Conservation (phyloP, 2,797 vertebrate genomes). For the Typhlichthys subterraneus region DNA sequence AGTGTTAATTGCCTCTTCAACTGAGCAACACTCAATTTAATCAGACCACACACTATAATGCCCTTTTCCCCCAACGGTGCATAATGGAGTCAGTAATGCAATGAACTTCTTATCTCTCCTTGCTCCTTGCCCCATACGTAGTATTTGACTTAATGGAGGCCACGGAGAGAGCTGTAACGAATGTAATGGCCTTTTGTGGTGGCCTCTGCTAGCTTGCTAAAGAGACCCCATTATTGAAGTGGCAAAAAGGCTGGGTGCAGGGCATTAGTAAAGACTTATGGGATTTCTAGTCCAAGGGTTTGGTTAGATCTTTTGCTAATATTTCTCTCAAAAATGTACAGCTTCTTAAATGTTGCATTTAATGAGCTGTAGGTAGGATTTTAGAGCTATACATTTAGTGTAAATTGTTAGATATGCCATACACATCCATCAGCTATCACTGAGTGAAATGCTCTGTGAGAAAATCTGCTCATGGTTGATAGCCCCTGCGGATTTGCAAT, state of each 20-base stretch:
- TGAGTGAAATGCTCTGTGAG: too few species aligned
- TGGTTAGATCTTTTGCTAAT: too few species aligned
- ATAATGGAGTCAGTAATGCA: conserved; percentile 77
- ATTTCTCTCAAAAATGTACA: too few species aligned
- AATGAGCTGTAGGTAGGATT: too few species aligned
- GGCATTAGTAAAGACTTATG: conserved; percentile 61
- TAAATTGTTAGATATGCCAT: too few species aligned
- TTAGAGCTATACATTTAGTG: too few species aligned
- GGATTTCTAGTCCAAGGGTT: too few species aligned
- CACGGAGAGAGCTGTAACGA: conserved; percentile 49
- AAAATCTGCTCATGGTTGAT: too few species aligned
- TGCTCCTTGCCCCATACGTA: conserved; percentile 64
- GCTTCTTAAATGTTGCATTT: too few species aligned
- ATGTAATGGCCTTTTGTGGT: conserved; percentile 70
- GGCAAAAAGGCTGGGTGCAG: conserved; percentile 44
- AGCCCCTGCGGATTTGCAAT: too few species aligned
- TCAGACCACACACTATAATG: conserved; percentile 77
- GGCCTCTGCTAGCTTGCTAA: conserved; percentile 70
- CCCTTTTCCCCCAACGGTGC: conserved; percentile 57
- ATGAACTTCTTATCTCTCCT: conserved; percentile 73
- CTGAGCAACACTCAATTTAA: conserved; percentile 72
- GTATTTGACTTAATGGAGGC: conserved; percentile 70
- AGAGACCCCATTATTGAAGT: conserved; percentile 63
- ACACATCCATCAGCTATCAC: too few species aligned
- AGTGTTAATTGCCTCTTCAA: conserved; percentile 74